Base-by-base conservation (phyloP, 1,140 invertebrate species). In the Pachyrhynchus sulphureomaculatus region DNA sequence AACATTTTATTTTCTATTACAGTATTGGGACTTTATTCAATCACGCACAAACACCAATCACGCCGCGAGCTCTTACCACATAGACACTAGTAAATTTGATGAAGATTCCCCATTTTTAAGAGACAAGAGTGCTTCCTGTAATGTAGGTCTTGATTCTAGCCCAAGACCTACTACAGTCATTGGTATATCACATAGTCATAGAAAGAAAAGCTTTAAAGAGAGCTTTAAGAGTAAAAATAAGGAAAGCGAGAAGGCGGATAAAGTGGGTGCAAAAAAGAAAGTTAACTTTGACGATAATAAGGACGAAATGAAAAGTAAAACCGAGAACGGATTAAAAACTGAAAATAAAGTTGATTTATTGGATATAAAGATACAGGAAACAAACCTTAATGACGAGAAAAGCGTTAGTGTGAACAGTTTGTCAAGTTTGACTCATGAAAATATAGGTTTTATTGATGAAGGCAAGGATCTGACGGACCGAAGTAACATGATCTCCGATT, bases 81-180 rank as follows among this genome's bases (percentile, higher is more conserved):
- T 77, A 37, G 72, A 76, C 21, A 64, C 55, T 6, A 71, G 73
- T 32, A 71, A 68, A 17, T 71, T 64, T 24, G 76, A 79, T 60
- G 73, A 77, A 12, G 75, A 76, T 23, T 76, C 78, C 15, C 72
- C 70, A 8, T 78, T 79, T 65, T 73, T 86, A 13, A 74, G 84
- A 0, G 84, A 86, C 65, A 87, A 87, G 71, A 84, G 84, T 8
- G 84, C 84, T 20, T 88, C 87, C 13, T 89, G 84, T 68, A 87
- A 87, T 33, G 85, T 86, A 51, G 87, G 87, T 5, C 72, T 89
- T 23, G 85, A 89, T 70, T 79, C 80, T 26, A 81, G 83, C 2
- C 82, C 83, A 21, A 76, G 88, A 21, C 85, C 88, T 0, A 84
- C 85, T 49, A 88, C 87, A 1, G 88, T 86, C 57, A 80, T 86